phyloP scores from a whole-genome alignment of 2,113 vertebrate genomes.

The Engystomops pustulosus region DNA sequence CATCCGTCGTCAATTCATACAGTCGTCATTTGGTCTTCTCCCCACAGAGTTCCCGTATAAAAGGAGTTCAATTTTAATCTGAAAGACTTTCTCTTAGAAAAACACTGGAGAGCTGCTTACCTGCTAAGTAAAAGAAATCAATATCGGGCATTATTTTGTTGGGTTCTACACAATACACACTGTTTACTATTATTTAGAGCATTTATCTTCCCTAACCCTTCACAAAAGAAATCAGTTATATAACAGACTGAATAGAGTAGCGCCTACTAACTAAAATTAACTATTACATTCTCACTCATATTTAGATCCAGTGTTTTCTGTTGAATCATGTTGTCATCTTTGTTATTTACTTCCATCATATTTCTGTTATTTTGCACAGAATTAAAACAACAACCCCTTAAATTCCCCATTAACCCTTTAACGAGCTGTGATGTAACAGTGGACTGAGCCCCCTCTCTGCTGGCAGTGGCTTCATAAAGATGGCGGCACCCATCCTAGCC shows the following conservation, averaged over 20 bases:
- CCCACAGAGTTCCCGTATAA: not conserved
- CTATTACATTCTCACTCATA: too few relatives aligned
- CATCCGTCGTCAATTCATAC: not conserved
- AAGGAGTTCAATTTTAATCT: conserved; percentile 9
- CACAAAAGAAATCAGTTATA: not conserved
- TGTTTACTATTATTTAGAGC: not conserved
- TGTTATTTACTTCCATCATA: too few relatives aligned
- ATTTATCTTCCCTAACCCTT: not conserved
- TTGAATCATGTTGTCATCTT: too few relatives aligned
- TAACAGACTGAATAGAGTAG: not conserved
- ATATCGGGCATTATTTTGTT: conserved; percentile 1
- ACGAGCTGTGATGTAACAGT: too few relatives aligned
- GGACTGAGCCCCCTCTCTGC: too few relatives aligned
- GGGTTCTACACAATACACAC: not conserved
- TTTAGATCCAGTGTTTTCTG: too few relatives aligned
- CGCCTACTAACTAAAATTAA: not conserved
- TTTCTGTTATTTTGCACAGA: too few relatives aligned
- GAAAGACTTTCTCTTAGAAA: not conserved
- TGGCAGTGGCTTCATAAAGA: too few relatives aligned
- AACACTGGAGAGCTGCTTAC: conserved; percentile 1
- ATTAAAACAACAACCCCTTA: too few relatives aligned
- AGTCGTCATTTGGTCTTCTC: not conserved
- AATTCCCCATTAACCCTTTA: too few relatives aligned
- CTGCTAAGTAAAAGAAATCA: conserved; percentile 1
- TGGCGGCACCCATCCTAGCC: too few relatives aligned